Percentiles rank a stretch among this genome's conserved stretches.
phyloP scores from a whole-genome alignment of 2,888 invertebrate species.

The Baccha elongata region DNA sequence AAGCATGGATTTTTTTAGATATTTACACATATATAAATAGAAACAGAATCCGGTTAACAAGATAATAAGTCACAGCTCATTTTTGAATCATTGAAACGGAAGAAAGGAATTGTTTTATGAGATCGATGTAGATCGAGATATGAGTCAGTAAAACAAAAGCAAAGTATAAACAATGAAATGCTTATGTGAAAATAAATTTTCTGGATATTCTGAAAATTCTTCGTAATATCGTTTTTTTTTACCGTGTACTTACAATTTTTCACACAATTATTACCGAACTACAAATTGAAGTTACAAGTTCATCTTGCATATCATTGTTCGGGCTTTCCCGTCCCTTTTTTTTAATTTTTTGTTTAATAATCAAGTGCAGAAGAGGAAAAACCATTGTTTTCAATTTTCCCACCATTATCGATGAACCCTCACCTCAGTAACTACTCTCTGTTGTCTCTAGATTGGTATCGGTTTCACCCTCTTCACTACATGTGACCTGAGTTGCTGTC shows the following conservation, averaged over 20 bases:
- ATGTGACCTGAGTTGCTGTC: slow-evolving; percentile 45
- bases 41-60: too few relatives aligned
- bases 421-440: neutral
- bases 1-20: too few relatives aligned
- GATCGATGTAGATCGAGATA: too few relatives aligned
- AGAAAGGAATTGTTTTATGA: too few relatives aligned
- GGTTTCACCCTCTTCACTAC: slow-evolving; percentile 52
- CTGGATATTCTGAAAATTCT: too few relatives aligned
- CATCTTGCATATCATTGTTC: slow-evolving; percentile 45
- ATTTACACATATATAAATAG: too few relatives aligned
- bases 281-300: slow-evolving; percentile 54
- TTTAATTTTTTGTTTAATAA: slow-evolving; percentile 4
- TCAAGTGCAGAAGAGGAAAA: slow-evolving; percentile 47
- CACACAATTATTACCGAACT: slow-evolving; percentile 10
- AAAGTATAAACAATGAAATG: too few relatives aligned
- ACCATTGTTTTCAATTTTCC: slow-evolving; percentile 65
- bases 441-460: slow-evolving; percentile 31
- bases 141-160: too few relatives aligned
- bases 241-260: neutral
- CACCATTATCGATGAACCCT: slow-evolving; percentile 54
- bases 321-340: neutral
- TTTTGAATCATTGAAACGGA: too few relatives aligned
- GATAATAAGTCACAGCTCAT: too few relatives aligned
- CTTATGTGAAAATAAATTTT: too few relatives aligned
- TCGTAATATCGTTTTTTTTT: neutral